Evolutionary conservation across 2,797 vertebrate genomes (phyloP).

Genomic region (Pogonophryne albipinna): DNA sequence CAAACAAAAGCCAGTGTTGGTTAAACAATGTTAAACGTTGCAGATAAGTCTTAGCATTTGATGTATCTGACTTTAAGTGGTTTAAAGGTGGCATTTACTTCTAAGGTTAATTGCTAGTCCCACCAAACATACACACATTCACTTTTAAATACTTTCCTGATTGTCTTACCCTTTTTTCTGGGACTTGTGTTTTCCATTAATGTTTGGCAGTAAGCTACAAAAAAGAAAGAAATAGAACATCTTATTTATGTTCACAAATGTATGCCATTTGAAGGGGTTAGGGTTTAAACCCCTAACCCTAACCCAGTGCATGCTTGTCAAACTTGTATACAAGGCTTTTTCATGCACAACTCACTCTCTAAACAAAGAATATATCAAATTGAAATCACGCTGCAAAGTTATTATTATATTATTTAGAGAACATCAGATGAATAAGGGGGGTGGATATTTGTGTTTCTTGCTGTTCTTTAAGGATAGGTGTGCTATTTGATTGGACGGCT

Average conservation of each 20-base stretch:
- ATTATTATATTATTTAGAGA: conserved; percentile 39
- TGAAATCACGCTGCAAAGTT: conserved; percentile 29
- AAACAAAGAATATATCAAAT: conserved; percentile 39
- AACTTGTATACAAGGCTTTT: neutral
- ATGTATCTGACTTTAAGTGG: neutral
- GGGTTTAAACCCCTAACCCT: too few relatives aligned
- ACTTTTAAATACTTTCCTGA: neutral
- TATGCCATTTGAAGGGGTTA: too few relatives aligned
- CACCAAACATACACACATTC: neutral
- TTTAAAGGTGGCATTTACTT: conserved; percentile 9
- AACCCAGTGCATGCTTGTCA: neutral
- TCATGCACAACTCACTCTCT: conserved; percentile 20
- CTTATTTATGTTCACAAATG: neutral
- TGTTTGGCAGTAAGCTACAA: neutral
- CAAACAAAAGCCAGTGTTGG: conserved; percentile 1
- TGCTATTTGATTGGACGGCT: conserved; percentile 60
- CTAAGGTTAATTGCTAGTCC: neutral
- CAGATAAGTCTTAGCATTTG: neutral
- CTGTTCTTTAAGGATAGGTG: conserved; percentile 59
- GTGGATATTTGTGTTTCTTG: conserved; percentile 57
- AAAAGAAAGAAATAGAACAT: neutral
- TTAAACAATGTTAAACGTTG: conserved; percentile 1
- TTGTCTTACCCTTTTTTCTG: neutral
- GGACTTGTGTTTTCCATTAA: neutral
- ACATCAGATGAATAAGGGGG: conserved; percentile 52